Evolutionary conservation across 2,888 invertebrate species (phyloP), one percentile per base, ranked within the genome.

Genomic region (Agrenia bidenticulata): DNA sequence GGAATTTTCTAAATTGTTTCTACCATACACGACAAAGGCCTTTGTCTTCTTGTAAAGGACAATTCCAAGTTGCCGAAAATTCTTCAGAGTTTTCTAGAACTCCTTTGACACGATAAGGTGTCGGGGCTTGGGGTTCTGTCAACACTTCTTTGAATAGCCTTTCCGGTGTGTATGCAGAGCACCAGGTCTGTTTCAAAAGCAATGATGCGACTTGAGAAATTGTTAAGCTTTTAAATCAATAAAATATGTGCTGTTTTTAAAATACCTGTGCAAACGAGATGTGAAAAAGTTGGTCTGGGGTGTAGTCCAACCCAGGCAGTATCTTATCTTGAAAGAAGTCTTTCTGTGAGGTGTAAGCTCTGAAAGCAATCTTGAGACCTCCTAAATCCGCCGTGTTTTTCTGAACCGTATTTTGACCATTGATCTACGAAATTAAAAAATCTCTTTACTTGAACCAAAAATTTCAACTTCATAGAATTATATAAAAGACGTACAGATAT

Each of bases 21-120:
- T 59, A 68, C 60, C 65, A 63, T 56, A 65, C 37, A 26, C 53
- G 58, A 54, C 69, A 69, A 7, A 23, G 9, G 2, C 24, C 27
- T 37, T 39, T 39, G 23, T 54, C 27, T 21, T 1, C 19, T n/a
- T 55, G 61, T 24, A 54, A 17, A 13, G 63, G 49, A 26, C 73
- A 73, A 1, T 63, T 60, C 69, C 69, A 73, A 0, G 67, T 66
- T 27, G 59, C 37, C 7, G 50, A 45, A 63, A 73, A 73, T 23
- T 71, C 71, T 1, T 56, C 54, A 11, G 67, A 71, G 41, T 67
- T 66, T n/a, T 64, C 39, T 2, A 71, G 21, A 2, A 60, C 61
- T 11, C 63, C 63, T 58, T 61, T 57, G 0, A 63, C 69, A 15
- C 64, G 49, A 26, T 64, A 67, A 55, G 64, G 62, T 5, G 58